phyloP scores from a whole-genome alignment of 2,888 invertebrate species.

The Erebia palarica region DNA sequence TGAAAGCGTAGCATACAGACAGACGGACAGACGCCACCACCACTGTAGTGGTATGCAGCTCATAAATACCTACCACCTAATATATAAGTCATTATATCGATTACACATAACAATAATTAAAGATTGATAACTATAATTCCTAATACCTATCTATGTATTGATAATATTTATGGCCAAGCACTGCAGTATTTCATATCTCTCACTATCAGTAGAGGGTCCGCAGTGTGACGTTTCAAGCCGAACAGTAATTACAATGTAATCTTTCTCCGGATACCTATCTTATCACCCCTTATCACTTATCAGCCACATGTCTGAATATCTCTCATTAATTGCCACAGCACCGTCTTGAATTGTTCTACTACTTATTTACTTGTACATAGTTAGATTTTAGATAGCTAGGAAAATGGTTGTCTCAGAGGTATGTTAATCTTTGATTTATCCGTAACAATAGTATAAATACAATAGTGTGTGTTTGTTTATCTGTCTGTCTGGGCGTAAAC shows the following conservation, averaged over 20 bases:
- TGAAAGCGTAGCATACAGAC: too few species aligned
- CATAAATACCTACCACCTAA: too few species aligned
- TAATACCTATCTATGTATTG: slow-evolving; percentile 38
- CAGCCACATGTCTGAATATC: slow-evolving; percentile 38
- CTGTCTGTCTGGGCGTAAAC: too few species aligned
- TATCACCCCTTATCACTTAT: slow-evolving; percentile 58
- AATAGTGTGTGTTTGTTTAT: too few species aligned
- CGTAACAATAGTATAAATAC: not conserved
- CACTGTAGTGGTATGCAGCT: too few species aligned
- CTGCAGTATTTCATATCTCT: slow-evolving; percentile 71
- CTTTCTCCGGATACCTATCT: slow-evolving; percentile 6
- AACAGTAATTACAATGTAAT: slow-evolving; percentile 56
- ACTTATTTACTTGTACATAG: not conserved
- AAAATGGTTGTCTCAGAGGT: slow-evolving; percentile 72
- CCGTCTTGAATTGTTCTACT: slow-evolving; percentile 33
- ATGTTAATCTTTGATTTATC: slow-evolving; percentile 43
- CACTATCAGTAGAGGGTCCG: slow-evolving; percentile 51
- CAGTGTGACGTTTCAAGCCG: slow-evolving; percentile 73
- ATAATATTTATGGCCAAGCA: slow-evolving; percentile 66
- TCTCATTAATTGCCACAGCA: slow-evolving; percentile 41
- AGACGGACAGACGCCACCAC: too few species aligned
- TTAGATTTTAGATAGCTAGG: slow-evolving; percentile 14
- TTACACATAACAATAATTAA: too few species aligned
- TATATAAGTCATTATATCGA: too few species aligned
- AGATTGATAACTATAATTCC: too few species aligned